phyloP scores from a whole-genome alignment of 2,113 vertebrate genomes.

The Elachura formosa region DNA sequence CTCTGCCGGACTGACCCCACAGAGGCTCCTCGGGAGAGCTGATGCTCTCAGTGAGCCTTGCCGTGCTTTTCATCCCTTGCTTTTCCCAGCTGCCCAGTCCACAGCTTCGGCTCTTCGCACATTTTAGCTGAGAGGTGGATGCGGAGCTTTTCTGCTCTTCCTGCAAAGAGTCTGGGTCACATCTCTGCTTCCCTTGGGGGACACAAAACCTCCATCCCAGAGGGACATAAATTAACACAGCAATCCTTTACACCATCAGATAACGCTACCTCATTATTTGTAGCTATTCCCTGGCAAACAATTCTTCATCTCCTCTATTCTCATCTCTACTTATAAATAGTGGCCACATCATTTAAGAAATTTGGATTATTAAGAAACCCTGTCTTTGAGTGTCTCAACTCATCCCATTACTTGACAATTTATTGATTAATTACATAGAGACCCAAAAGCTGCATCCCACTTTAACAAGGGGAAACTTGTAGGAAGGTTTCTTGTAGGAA shows the following conservation, averaged over 20 bases:
- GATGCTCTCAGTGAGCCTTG: no score
- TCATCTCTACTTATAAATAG: not conserved
- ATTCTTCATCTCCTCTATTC: not conserved
- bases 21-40: not conserved
- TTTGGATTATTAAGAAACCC: not conserved
- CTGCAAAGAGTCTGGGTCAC: not conserved
- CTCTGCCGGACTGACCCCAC: not conserved
- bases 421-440: not conserved
- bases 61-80: not conserved
- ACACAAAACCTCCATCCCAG: not conserved
- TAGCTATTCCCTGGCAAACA: not conserved
- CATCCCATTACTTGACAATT: not conserved
- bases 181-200: not conserved
- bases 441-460: not conserved
- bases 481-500: no score
- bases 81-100: not conserved
- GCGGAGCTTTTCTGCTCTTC: not conserved
- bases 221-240: not conserved
- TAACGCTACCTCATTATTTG: not conserved
- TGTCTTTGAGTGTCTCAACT: not conserved
- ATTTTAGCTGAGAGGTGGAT: not conserved
- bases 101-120: not conserved
- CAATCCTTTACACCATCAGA: not conserved
- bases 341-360: not conserved
- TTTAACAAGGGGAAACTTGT: not conserved